Base-by-base conservation (phyloP, 2,888 invertebrate species). In the Trachelus stipa region DNA sequence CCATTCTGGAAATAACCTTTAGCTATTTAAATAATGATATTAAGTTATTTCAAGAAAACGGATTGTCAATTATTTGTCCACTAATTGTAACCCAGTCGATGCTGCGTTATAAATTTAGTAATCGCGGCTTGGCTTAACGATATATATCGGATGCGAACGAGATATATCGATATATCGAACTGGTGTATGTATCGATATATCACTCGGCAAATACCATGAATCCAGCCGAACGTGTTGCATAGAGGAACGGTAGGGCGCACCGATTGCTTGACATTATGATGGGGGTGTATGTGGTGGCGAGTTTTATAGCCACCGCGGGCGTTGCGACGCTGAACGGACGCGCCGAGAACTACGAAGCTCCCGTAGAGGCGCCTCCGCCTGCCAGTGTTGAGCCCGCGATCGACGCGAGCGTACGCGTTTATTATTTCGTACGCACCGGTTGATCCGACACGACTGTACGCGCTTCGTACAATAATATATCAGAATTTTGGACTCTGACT, bases 301-400 rank as follows among this genome's bases (percentile, higher is more conserved):
- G 23, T 56, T 56, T 56, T 23, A 56, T 56, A 56, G 56, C 23
- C 23, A 56, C 79, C 80, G 76, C 86, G 84, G 88, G 88, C 89
- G 89, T 87, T 88, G 88, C 90, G 90, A 89, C 91, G 91, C 91
- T 88, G 86, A 83, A 87, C 89, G 91, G 91, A 85, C 84, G 88
- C 88, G 87, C 86, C 85, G 84, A 75, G 90, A 90, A 91, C 91
- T 90, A 90, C 71, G 30, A 71, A 15, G 71, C 34, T 34, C 71
- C 34, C 73, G 69, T 73, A 34, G 69, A 69, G 73, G 34, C 76
- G 73, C 75, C 73, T 69, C 78, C 33, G 76, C 71, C 12, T 40
- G 88, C 86, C 91, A 91, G 91, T 91, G 87, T 88, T 86, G 89
- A 89, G 88, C 85, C 88, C 91, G 91, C 91, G 90, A 90, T 87